phyloP scores from a whole-genome alignment of 1,140 invertebrate genomes.

The Amphibalanus amphitrite region DNA sequence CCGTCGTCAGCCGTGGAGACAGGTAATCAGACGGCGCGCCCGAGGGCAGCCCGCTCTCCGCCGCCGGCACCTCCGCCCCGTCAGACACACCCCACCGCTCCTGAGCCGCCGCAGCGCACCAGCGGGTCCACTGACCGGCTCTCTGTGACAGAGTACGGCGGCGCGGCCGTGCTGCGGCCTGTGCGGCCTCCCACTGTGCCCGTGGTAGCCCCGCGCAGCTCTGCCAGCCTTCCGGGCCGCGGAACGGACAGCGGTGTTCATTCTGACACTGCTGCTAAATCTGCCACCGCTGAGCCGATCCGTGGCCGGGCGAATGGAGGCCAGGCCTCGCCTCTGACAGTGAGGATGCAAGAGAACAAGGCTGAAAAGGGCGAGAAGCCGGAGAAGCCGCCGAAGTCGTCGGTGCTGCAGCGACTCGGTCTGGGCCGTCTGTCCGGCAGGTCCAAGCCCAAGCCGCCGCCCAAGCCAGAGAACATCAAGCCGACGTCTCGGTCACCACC shows the following conservation, averaged over 20 bases:
- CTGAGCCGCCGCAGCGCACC: too few species aligned
- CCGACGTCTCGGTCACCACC: too few species aligned
- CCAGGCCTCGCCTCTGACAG: not conserved
- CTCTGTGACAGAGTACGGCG: too few species aligned
- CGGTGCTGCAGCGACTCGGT: not conserved
- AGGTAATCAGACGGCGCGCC: too few species aligned
- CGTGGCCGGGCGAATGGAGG: not conserved
- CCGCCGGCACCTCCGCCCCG: too few species aligned
- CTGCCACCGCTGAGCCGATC: not conserved
- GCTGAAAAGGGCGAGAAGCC: not conserved
- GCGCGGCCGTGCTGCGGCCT: not conserved
- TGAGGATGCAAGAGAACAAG: not conserved
- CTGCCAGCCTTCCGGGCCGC: too few species aligned
- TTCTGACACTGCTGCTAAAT: not conserved
- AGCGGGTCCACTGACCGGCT: too few species aligned
- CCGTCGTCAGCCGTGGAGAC: not conserved
- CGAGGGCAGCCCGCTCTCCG: too few species aligned
- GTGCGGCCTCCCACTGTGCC: not conserved
- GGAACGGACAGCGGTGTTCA: too few species aligned
- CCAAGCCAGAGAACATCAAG: not conserved
- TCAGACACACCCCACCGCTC: too few species aligned
- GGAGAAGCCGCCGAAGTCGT: not conserved
- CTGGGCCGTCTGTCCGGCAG: not conserved
- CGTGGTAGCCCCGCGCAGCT: too few species aligned
- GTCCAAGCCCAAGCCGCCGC: not conserved